A percentile compares a stretch with the other conserved stretches of the same genome.
Conservation (phyloP, 2,113 vertebrate genomes). For the Entosphenus tridentatus region DNA sequence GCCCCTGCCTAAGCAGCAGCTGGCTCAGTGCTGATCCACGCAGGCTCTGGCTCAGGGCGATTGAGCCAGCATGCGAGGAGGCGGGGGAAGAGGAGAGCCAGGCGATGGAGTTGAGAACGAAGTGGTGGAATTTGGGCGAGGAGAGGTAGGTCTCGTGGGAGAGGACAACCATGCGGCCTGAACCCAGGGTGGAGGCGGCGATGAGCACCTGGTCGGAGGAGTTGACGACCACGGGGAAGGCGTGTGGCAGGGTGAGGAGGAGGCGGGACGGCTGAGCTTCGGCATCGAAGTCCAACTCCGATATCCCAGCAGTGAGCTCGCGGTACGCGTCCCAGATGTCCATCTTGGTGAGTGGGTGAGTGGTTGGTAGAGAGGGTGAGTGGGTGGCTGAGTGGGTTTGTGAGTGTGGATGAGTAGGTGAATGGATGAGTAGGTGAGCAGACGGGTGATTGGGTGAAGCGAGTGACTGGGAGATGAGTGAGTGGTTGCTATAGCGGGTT, state of each 20-base stretch:
- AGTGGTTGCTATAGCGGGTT: too few relatives aligned
- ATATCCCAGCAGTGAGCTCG: too few relatives aligned
- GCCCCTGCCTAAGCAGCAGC: constrained; percentile 17
- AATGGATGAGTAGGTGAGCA: too few relatives aligned
- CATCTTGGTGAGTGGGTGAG: too few relatives aligned
- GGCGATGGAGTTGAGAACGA: constrained; percentile 37
- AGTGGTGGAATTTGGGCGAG: constrained; percentile 20
- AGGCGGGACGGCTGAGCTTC: constrained; percentile 18
- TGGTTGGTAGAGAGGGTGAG: too few relatives aligned
- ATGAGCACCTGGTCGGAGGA: constrained; percentile 23
- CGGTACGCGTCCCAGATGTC: too few relatives aligned
- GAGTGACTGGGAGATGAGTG: too few relatives aligned
- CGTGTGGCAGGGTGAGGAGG: constrained; percentile 22
- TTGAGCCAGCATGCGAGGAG: constrained; percentile 10
- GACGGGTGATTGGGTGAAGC: too few relatives aligned
- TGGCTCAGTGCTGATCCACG: constrained; percentile 11
- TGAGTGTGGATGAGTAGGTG: too few relatives aligned
- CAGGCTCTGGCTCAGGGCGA: constrained; percentile 25
- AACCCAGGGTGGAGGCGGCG: constrained; percentile 31
- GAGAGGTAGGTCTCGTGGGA: constrained; percentile 41
- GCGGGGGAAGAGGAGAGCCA: constrained; percentile 32
- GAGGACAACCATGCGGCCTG: constrained; percentile 41
- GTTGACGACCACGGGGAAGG: constrained; percentile 31
- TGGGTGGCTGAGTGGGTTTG: too few relatives aligned
- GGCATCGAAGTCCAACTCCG: constrained; percentile 18